These are phyloP conservation scores for Timema podura DNA, from an alignment of 2,888 invertebrate genomes.

Conservation along the genomic window DNA sequence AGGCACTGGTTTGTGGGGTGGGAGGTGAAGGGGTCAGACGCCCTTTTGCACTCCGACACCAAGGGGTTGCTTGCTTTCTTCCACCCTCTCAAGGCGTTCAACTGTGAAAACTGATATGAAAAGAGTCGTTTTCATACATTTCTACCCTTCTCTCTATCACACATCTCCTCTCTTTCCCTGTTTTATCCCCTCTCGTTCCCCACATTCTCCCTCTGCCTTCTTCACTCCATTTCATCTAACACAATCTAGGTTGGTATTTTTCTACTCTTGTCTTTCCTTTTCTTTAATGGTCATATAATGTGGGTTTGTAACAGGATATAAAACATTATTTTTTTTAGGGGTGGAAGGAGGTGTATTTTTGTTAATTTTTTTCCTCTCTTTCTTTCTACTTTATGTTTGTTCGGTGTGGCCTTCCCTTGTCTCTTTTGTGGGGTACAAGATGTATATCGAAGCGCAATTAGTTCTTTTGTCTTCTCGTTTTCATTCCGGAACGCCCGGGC, in stretches of 20 bases:
- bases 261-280: too few relatives aligned
- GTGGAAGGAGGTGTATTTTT: too few relatives aligned
- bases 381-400: too few relatives aligned
- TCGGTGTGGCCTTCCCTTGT: too few relatives aligned
- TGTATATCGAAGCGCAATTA: constrained; percentile 19
- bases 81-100: constrained; percentile 13
- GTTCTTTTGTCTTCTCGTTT: too few relatives aligned
- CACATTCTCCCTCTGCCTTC: constrained; percentile 7
- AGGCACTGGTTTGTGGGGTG: not conserved
- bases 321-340: too few relatives aligned
- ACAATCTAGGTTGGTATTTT: too few relatives aligned
- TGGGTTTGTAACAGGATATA: too few relatives aligned
- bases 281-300: too few relatives aligned
- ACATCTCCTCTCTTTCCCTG: constrained; percentile 1
- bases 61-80: not conserved
- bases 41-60: not conserved
- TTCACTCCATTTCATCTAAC: constrained; percentile 7
- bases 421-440: too few relatives aligned
- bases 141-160: not conserved
- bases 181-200: constrained; percentile 12
- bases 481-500: too few relatives aligned
- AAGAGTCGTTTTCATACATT: constrained; percentile 25
- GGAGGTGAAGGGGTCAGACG: not conserved
- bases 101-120: constrained; percentile 29
- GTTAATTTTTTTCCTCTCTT: too few relatives aligned